Evolutionary conservation across 92 coral and sea anemone species (phyloP).

Genomic region (Heliopora coerulea): DNA sequence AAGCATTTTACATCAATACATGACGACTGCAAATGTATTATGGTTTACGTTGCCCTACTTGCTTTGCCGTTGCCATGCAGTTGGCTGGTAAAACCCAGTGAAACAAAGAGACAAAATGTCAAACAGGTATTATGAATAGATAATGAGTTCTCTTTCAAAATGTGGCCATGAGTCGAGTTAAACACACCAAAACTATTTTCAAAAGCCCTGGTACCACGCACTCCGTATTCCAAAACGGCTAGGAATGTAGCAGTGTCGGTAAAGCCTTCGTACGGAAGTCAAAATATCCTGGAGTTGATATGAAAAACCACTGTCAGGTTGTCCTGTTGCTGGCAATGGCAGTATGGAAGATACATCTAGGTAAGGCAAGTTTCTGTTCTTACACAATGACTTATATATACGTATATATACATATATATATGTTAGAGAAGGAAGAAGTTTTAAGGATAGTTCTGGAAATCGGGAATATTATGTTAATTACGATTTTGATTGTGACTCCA

Average conservation of each 20-base stretch:
- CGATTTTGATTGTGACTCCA: no score
- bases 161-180: background rate
- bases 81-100: constrained; percentile 16
- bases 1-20: no score
- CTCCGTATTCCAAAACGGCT: no score
- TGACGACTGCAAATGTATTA: no score
- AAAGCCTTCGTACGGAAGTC: background rate
- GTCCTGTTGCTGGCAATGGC: background rate
- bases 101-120: constrained; percentile 9
- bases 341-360: background rate
- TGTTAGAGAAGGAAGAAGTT: no score
- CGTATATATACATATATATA: background rate
- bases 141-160: background rate
- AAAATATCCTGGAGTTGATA: background rate
- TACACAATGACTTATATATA: background rate
- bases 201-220: no score
- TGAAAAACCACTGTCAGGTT: background rate
- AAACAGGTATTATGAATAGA: constrained; percentile 17
- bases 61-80: background rate
- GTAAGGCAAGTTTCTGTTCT: background rate
- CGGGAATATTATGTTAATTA: no score
- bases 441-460: no score
- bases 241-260: background rate
- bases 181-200: background rate
- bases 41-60: background rate